A percentile compares a stretch with the other conserved stretches of the same genome.
Conservation (phyloP, 2,113 vertebrate species). For the Anhinga rufa region DNA sequence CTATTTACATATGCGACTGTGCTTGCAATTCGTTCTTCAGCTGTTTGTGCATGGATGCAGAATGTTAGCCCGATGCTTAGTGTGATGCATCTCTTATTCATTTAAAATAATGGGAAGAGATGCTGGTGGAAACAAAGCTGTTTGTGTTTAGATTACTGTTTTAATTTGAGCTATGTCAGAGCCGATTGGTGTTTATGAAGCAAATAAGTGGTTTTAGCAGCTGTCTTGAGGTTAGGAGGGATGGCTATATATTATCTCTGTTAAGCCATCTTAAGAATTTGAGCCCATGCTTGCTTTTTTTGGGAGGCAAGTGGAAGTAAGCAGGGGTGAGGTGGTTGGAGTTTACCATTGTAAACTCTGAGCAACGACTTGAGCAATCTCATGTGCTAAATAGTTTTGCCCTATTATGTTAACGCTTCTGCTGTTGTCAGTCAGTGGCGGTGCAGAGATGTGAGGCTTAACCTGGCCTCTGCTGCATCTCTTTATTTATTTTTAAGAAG, state of each 20-base stretch:
- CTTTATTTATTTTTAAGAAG: background rate
- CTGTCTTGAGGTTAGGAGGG: background rate
- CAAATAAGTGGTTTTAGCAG: background rate
- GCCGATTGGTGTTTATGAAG: background rate
- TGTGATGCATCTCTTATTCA: background rate
- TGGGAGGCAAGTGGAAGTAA: background rate
- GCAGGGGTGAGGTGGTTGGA: background rate
- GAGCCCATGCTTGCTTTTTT: background rate
- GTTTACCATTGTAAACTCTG: background rate
- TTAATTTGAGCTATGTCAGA: background rate
- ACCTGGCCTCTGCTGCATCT: background rate
- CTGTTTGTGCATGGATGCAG: background rate
- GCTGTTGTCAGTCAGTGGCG: constrained; percentile 6
- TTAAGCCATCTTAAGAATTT: background rate
- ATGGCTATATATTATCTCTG: background rate
- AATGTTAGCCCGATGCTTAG: background rate
- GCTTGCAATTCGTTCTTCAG: fast-evolving
- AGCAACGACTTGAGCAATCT: background rate
- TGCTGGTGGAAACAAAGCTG: background rate
- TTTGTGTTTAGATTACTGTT: background rate
- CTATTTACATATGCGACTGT: background rate
- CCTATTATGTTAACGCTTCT: background rate
- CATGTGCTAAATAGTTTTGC: background rate
- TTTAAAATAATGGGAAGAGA: background rate
- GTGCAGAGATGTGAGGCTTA: background rate